Percentiles rank a stretch among this genome's conserved stretches.
These are phyloP conservation scores for Garrulus glandarius DNA, from an alignment of 2,797 vertebrate species.

Conservation along the genomic window DNA sequence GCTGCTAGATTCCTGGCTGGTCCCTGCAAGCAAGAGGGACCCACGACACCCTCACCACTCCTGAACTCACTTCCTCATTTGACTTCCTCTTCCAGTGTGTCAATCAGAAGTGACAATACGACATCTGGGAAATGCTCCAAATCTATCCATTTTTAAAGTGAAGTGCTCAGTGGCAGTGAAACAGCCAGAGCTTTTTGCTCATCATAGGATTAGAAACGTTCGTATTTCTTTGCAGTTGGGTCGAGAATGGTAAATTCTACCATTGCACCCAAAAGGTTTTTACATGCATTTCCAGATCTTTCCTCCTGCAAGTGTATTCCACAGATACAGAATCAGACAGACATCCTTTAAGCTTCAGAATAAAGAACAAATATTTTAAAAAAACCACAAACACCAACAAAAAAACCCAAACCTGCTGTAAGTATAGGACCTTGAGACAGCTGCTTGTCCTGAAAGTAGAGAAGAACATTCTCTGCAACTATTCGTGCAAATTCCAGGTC, in stretches of 20 bases:
- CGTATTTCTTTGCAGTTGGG: neutral
- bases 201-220: neutral
- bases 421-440: neutral
- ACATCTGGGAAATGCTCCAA: slow-evolving; percentile 45
- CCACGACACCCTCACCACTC: neutral
- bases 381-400: neutral
- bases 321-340: neutral
- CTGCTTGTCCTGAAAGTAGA: neutral
- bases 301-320: neutral
- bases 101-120: slow-evolving; percentile 47
- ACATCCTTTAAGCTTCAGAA: neutral
- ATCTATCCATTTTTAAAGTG: slow-evolving; percentile 4
- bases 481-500: neutral
- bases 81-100: slow-evolving; percentile 51
- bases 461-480: neutral
- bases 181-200: neutral
- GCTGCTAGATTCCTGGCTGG: slow-evolving; percentile 28
- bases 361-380: neutral
- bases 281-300: neutral
- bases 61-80: slow-evolving; percentile 17
- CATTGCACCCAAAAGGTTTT: neutral
- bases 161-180: neutral
- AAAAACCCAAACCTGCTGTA: neutral
- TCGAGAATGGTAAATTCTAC: neutral
- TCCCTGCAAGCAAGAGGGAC: neutral